A percentile compares a stretch with the other conserved stretches of the same genome.
Evolutionary conservation across 1,140 invertebrate genomes (phyloP).

Genomic region (Bombus breviceps): DNA sequence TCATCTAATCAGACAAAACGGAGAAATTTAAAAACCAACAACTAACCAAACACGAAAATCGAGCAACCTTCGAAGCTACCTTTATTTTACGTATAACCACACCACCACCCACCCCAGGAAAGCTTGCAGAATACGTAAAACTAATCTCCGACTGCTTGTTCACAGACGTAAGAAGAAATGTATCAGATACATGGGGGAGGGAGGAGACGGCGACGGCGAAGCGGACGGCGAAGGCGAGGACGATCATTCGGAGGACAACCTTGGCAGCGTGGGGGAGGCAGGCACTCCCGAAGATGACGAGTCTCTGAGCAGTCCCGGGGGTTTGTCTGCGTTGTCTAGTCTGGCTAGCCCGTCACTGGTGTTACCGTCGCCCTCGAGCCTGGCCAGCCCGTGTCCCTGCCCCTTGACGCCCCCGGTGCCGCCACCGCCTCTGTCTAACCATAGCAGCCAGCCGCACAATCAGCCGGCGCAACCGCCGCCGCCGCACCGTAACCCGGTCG

Average conservation of each 20-base stretch:
- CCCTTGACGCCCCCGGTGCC: constrained; percentile 82
- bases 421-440: constrained; percentile 75
- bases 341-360: constrained; percentile 89
- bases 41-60: background rate
- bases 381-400: constrained; percentile 86
- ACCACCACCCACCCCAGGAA: background rate
- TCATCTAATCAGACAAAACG: background rate
- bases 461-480: constrained; percentile 75
- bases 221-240: constrained; percentile 85
- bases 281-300: constrained; percentile 88
- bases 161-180: constrained; percentile 99
- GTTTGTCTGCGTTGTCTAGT: constrained; percentile 89
- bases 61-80: background rate
- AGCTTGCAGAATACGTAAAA: background rate
- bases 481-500: constrained; percentile 89
- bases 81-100: constrained; percentile 6
- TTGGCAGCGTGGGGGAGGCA: constrained; percentile 90
- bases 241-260: constrained; percentile 90
- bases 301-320: constrained; percentile 90
- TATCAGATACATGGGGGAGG: constrained; percentile 94
- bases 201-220: constrained; percentile 87
- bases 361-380: constrained; percentile 86
- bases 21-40: background rate
- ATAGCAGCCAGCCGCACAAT: constrained; percentile 68
- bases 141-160: constrained; percentile 56